A percentile compares a stretch with the other conserved stretches of the same genome.
Conservation (phyloP, 2,888 invertebrate genomes). For the Polymixis lichenea region DNA sequence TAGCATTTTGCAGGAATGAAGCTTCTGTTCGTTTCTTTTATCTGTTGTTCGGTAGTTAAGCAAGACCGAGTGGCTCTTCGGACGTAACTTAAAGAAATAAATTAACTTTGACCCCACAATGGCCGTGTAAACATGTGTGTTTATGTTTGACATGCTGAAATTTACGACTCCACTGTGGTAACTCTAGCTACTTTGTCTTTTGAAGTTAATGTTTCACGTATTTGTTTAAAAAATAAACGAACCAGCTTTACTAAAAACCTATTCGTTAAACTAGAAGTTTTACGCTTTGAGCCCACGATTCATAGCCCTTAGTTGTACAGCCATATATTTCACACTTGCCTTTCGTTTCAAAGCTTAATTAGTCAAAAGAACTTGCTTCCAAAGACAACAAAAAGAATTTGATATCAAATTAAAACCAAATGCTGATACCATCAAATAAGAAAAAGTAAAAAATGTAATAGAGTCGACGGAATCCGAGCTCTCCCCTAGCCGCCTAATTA, state of each 20-base stretch:
- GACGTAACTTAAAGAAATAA: slow-evolving; percentile 74
- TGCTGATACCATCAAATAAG: slow-evolving; percentile 58
- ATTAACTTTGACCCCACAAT: slow-evolving; percentile 83
- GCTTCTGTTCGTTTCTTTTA: slow-evolving; percentile 23
- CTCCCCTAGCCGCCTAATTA: slow-evolving; percentile 78
- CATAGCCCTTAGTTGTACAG: not conserved
- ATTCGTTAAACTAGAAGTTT: slow-evolving; percentile 6
- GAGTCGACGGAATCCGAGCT: slow-evolving; percentile 70
- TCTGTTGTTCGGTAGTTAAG: slow-evolving; percentile 57
- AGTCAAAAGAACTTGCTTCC: slow-evolving; percentile 33
- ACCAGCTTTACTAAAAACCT: slow-evolving; percentile 16
- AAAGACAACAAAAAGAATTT: slow-evolving; percentile 43
- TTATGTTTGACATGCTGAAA: slow-evolving; percentile 80
- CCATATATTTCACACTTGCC: slow-evolving; percentile 6
- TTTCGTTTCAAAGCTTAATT: slow-evolving; percentile 45
- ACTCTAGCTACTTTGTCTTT: slow-evolving; percentile 68
- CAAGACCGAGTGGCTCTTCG: slow-evolving; percentile 42
- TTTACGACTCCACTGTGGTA: slow-evolving; percentile 73
- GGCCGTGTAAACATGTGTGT: slow-evolving; percentile 79
- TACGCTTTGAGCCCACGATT: slow-evolving; percentile 6
- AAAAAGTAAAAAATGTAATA: slow-evolving; percentile 53
- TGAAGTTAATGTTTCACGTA: slow-evolving; percentile 45
- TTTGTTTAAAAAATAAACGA: slow-evolving; percentile 32
- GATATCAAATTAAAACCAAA: slow-evolving; percentile 57
- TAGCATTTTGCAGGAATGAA: not conserved